Base-by-base conservation (phyloP, 2,797 vertebrate species). In the Scolopax bukidnonensis region DNA sequence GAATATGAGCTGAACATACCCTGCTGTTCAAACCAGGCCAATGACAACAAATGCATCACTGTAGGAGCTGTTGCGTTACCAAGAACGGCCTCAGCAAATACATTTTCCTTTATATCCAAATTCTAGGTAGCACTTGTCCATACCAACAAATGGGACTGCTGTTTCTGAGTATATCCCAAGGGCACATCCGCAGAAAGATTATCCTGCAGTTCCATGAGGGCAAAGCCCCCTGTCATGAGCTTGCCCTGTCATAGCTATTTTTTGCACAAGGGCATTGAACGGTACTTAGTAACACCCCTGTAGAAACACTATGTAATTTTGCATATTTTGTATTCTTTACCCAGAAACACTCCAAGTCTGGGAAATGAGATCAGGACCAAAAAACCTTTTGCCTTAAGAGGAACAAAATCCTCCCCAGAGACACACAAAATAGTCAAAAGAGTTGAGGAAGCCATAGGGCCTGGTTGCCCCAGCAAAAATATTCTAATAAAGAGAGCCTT, bases 81-180 rank as follows among this genome's bases (percentile, higher is more conserved):
- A 63, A 75, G 88, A 91, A 57, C 33, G 32, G 47, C 53, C 53
- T 93, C 80, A 94, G 82, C 64, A 96, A 91, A 90, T 54, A 83
- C 10, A 64, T 76, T 84, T 91, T 47, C 33, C 19, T 87, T 90
- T 82, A 73, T 17, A 83, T 67, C 16, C 59, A 68, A 63, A 89
- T 54, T 76, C 67, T 50, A 71, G 10, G 53, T 74, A 71, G 48
- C 9, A 88, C 83, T 79, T 50, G n/a, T 45, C 64, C n/a, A 32
- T 28, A 48, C 21, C 45, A 53, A 54, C 33, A 65, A 1, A 4
- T 6, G 32, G 89, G 45, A 56, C 27, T 1, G 2, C 50, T 6
- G 8, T 77, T 83, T 89, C 91, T 53, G 47, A 63, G 23, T 10
- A 51, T 50, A 12, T 73, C 71, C 82, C 57, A 76, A 74, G 54